Evolutionary conservation across 2,113 vertebrate species (phyloP).

Genomic region (Siniperca chuatsi): DNA sequence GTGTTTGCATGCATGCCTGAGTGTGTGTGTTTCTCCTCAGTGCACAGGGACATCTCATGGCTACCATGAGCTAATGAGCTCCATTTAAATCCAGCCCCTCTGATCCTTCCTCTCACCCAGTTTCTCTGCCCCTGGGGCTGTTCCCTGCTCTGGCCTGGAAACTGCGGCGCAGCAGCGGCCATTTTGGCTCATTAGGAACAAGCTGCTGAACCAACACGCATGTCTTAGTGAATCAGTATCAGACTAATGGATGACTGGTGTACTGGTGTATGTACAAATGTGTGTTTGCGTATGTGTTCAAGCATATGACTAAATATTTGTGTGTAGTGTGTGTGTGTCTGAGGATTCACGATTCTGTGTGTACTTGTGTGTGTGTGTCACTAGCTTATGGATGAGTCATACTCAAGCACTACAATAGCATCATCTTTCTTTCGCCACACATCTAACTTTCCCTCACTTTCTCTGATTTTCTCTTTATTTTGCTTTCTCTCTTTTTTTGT

Average conservation of each 20-base stretch:
- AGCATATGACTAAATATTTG: constrained; percentile 65
- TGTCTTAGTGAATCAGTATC: constrained; percentile 72
- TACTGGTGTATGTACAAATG: constrained; percentile 42
- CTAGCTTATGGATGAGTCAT: constrained; percentile 78
- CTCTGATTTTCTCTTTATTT: constrained; percentile 11
- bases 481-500: not conserved
- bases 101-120: constrained; percentile 78
- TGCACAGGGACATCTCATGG: constrained; percentile 73
- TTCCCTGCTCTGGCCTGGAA: constrained; percentile 77
- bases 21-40: constrained; percentile 60
- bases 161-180: constrained; percentile 68
- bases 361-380: constrained; percentile 38
- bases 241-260: constrained; percentile 69
- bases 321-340: constrained; percentile 25
- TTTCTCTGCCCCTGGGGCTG: constrained; percentile 77
- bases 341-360: constrained; percentile 30
- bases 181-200: constrained; percentile 81
- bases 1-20: constrained; percentile 26
- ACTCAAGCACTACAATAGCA: constrained; percentile 62
- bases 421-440: constrained; percentile 53
- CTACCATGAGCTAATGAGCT: constrained; percentile 80
- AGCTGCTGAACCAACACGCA: constrained; percentile 71
- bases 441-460: constrained; percentile 55
- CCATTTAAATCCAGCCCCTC: constrained; percentile 81
- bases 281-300: constrained; percentile 58